These are phyloP conservation scores for Arctopsyche grandis DNA, from an alignment of 1,140 invertebrate species.

Conservation along the genomic window DNA sequence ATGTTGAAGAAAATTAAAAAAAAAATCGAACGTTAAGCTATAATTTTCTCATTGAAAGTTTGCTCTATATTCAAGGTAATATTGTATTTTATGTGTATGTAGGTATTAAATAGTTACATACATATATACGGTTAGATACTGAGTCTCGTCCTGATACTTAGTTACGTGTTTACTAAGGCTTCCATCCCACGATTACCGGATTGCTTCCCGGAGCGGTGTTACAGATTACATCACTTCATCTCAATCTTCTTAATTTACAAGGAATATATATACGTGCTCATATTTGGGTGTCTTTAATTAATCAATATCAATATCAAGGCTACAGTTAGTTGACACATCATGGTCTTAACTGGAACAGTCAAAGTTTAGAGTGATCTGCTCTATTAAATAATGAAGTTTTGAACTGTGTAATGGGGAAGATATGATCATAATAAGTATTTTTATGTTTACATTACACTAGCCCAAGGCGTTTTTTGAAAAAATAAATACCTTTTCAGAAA, in stretches of 20 bases:
- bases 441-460: too few species aligned
- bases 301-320: too few species aligned
- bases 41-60: not conserved
- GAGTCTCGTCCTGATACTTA: constrained; percentile 43
- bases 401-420: too few species aligned
- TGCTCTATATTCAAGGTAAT: constrained; percentile 40
- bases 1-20: not conserved
- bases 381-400: too few species aligned
- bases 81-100: not conserved
- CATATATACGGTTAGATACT: constrained; percentile 27
- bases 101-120: not conserved
- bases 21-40: not conserved
- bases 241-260: constrained; percentile 27
- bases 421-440: too few species aligned
- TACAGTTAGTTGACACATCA: too few species aligned
- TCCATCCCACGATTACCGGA: constrained; percentile 50
- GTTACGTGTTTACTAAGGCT: constrained; percentile 49
- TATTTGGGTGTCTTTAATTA: too few species aligned
- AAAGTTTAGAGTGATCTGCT: too few species aligned
- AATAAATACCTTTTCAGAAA: too few species aligned
- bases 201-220: constrained; percentile 45
- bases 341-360: too few species aligned
- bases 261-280: too few species aligned
- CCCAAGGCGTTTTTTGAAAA: too few species aligned
- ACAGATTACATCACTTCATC: constrained; percentile 35